Conservation (phyloP, 2,888 invertebrate species). For the Chaitophorus viminalis region DNA sequence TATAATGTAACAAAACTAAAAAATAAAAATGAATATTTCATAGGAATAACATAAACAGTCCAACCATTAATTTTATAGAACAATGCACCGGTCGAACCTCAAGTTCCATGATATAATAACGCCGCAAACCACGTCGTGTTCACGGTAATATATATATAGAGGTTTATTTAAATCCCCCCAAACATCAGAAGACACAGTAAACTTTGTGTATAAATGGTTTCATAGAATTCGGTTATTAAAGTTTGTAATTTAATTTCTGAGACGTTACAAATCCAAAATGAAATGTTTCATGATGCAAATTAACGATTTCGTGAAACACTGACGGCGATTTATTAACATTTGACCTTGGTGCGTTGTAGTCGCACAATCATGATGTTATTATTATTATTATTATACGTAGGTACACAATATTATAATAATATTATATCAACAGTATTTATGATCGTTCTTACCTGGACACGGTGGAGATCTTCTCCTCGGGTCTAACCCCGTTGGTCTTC, state of each 20-base stretch:
- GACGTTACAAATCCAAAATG: background rate
- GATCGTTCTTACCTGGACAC: slow-evolving; percentile 61
- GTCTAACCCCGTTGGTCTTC: slow-evolving; percentile 62
- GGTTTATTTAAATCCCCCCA: background rate
- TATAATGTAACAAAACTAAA: too few species aligned
- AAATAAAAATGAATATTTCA: slow-evolving; percentile 3
- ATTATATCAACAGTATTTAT: background rate
- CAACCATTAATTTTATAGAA: slow-evolving; percentile 17
- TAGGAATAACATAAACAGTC: slow-evolving; percentile 7
- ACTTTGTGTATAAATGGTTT: background rate
- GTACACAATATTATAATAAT: background rate
- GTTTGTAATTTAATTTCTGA: slow-evolving; percentile 17
- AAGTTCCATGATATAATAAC: background rate
- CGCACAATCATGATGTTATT: background rate
- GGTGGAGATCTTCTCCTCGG: slow-evolving; percentile 63
- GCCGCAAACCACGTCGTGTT: background rate
- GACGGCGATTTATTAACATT: slow-evolving; percentile 19
- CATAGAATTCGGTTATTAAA: background rate
- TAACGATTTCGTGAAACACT: slow-evolving; percentile 38
- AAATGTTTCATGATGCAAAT: slow-evolving; percentile 32
- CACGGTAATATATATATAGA: background rate
- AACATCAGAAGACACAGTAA: too few species aligned
- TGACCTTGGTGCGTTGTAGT: slow-evolving; percentile 14
- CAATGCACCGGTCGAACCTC: slow-evolving; percentile 8
- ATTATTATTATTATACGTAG: background rate